Conservation (phyloP, 2,888 invertebrate genomes). For the Calameuta idolon region DNA sequence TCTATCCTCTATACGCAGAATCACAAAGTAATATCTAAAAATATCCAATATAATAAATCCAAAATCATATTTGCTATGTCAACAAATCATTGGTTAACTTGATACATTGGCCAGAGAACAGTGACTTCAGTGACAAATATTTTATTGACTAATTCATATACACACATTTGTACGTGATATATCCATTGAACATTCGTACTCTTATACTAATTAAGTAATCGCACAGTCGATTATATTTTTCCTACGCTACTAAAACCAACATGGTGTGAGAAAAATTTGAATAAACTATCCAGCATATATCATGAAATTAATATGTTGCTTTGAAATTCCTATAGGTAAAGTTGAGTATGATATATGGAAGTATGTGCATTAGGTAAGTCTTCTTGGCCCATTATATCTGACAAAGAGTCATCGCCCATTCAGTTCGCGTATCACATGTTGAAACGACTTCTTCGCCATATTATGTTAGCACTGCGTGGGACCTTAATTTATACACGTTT, state of each 20-base stretch:
- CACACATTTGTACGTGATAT: not conserved
- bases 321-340: not conserved
- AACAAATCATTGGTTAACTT: not conserved
- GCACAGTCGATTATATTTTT: not conserved
- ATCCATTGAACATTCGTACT: too few species aligned
- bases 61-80: not conserved
- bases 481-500: conserved; percentile 4
- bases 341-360: conserved; percentile 1
- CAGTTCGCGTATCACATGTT: conserved; percentile 20
- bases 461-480: conserved; percentile 1
- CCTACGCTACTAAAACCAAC: too few species aligned
- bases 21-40: not conserved
- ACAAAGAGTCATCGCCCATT: conserved; percentile 19
- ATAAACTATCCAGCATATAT: too few species aligned
- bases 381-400: conserved; percentile 23
- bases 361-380: conserved; percentile 23
- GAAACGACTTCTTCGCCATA: conserved; percentile 23
- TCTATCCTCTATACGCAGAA: not conserved
- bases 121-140: not conserved
- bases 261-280: too few species aligned
- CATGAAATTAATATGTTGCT: too few species aligned
- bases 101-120: not conserved
- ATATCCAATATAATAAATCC: not conserved
- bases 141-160: not conserved
- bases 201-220: not conserved